Conservation (phyloP, 2,888 invertebrate genomes). For the Drosophila quinaria region DNA sequence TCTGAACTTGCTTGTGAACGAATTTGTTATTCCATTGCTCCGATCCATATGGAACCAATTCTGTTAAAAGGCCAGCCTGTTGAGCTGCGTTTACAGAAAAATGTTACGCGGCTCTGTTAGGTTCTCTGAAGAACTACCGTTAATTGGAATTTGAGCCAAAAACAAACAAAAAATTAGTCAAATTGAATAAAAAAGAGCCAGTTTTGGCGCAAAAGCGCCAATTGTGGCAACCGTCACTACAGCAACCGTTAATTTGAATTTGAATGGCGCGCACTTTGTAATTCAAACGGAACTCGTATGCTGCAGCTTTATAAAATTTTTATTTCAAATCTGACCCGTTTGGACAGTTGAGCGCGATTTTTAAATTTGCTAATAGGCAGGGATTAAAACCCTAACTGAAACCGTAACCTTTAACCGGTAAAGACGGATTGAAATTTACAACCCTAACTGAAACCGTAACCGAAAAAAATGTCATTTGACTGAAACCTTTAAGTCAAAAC, state of each 20-base stretch:
- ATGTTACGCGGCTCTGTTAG: not conserved
- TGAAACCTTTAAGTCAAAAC: too few species aligned
- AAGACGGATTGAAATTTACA: too few species aligned
- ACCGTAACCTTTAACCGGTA: too few species aligned
- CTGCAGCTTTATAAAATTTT: not conserved
- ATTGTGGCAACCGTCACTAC: too few species aligned
- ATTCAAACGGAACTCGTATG: not conserved
- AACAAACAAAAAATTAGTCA: too few species aligned
- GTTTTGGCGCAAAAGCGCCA: too few species aligned
- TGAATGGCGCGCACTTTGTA: not conserved
- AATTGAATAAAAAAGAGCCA: too few species aligned
- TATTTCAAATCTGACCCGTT: too few species aligned
- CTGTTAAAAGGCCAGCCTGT: conserved; percentile 8
- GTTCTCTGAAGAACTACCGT: conserved; percentile 6
- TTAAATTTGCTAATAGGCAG: not conserved
- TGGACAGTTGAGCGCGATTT: not conserved
- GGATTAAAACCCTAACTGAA: too few species aligned
- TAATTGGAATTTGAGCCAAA: conserved; percentile 2
- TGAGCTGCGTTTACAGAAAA: conserved; percentile 9
- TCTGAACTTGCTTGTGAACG: conserved; percentile 1
- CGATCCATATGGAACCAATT: not conserved
- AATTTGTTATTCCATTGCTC: conserved; percentile 2
- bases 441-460: too few species aligned
- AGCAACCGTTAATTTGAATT: too few species aligned
- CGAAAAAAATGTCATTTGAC: too few species aligned